A percentile compares a stretch with the other conserved stretches of the same genome.
phyloP scores from a whole-genome alignment of 2,888 invertebrate species.

The Linnaemya vulpina region DNA sequence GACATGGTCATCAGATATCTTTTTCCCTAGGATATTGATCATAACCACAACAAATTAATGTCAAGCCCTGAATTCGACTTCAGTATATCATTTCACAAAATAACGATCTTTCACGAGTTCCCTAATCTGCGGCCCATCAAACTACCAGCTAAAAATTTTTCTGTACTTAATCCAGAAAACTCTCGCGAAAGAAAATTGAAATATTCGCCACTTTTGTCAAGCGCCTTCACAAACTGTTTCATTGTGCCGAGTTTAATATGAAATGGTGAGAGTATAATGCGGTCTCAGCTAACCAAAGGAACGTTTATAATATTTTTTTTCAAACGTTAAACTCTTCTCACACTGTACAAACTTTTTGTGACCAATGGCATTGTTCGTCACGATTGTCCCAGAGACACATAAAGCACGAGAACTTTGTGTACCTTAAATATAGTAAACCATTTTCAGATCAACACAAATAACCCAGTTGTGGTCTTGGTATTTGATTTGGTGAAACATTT shows the following conservation, averaged over 20 bases:
- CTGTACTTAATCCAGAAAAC: too few species aligned
- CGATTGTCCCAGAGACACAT: too few species aligned
- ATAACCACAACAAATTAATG: constrained; percentile 11
- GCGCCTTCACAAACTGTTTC: too few species aligned
- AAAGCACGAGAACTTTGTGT: background rate
- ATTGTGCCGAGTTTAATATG: too few species aligned
- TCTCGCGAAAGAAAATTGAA: too few species aligned
- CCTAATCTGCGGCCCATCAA: too few species aligned
- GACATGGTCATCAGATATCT: constrained; percentile 34
- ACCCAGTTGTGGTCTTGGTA: constrained; percentile 4
- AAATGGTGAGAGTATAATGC: constrained; percentile 33
- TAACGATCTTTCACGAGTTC: too few species aligned
- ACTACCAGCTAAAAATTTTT: too few species aligned
- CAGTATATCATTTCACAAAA: too few species aligned
- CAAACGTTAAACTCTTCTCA: constrained; percentile 8
- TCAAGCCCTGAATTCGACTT: background rate
- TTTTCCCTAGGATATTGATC: too few species aligned
- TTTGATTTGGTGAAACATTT: background rate
- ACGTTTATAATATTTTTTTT: constrained; percentile 9
- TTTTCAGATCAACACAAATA: constrained; percentile 4
- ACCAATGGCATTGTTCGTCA: background rate
- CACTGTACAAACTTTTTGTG: constrained; percentile 12
- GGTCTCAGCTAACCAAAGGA: constrained; percentile 25
- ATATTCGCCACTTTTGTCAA: too few species aligned
- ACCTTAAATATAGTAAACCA: background rate